Conservation (phyloP, 2,797 vertebrate genomes). For the Syngnathus rostellatus region DNA sequence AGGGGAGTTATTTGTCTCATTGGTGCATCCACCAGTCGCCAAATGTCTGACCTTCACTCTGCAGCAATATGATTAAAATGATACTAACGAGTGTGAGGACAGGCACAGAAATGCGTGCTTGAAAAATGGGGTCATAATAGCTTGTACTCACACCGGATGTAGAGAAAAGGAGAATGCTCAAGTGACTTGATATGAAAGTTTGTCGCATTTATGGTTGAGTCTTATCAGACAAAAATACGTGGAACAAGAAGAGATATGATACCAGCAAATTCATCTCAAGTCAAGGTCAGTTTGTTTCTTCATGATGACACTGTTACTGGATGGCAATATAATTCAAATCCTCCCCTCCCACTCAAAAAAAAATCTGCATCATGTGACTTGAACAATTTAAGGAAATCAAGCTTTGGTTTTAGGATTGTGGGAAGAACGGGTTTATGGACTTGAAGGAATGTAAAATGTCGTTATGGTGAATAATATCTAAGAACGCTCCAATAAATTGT, state of each 20-base stretch:
- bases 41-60: background rate
- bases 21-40: background rate
- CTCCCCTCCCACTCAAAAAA: too few relatives aligned
- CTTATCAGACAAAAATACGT: background rate
- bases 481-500: too few relatives aligned
- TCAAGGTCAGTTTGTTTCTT: background rate
- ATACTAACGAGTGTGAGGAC: constrained; percentile 4
- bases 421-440: background rate
- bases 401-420: background rate
- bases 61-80: constrained; percentile 10
- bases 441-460: background rate
- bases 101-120: constrained; percentile 2
- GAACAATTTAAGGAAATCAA: too few relatives aligned
- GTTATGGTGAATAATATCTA: too few relatives aligned
- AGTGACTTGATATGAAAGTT: background rate
- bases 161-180: background rate
- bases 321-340: background rate
- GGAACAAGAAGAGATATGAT: background rate
- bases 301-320: background rate
- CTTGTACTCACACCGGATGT: constrained; percentile 4
- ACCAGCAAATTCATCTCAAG: background rate
- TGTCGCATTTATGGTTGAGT: background rate
- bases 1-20: constrained; percentile 8
- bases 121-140: constrained; percentile 15
- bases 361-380: too few relatives aligned